Base-by-base conservation (phyloP, 2,113 vertebrate species). In the Xiphorhynchus elegans region DNA sequence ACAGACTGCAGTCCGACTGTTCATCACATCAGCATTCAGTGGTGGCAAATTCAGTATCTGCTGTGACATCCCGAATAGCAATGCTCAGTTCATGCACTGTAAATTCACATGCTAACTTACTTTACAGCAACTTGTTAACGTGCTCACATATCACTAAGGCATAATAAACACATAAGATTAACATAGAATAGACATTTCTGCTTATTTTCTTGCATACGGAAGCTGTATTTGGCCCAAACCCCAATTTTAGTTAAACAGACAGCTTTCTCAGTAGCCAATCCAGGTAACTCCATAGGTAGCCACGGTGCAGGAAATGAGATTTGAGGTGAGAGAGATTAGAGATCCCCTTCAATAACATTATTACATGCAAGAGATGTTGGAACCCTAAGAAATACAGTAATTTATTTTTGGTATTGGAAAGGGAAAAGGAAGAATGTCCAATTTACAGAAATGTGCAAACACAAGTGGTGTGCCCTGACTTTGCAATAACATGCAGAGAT, bases 381-480 rank as follows among this genome's bases (percentile, higher is more conserved):
- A 84, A 91, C 7, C 26, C 52, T 56, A 84, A 33, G 23, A 95
- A 94, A 91, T 29, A 12, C 37, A 87, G 3, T 28, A 13, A 18
- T 11, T 78, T 47, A 31, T 42, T 91, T 40, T 50, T 0, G 2
- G 10, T 49, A 67, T 4, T 86, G 46, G 28, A 80, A 89, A 94
- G 40, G 1, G 58, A 69, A 84, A 74, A 67, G 33, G 47, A 87
- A 63, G 16, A 82, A 82, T 7, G 14, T 0, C 1, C 49, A 62
- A 11, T 42, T 62, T 42, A 59, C 23, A 81, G 64, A 50, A 78
- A 75, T 11, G 8, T 50, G 24, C 35, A 74, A 74, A 56, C 2
- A 3, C 1, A 5, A 76, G 6, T 21, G 17, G 25, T 1, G 0
- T 50, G 26, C 37, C 39, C 42, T 81, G 47, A 75, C 52, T 58